phyloP scores from a whole-genome alignment of 2,113 vertebrate genomes.

The Empidonax traillii region DNA sequence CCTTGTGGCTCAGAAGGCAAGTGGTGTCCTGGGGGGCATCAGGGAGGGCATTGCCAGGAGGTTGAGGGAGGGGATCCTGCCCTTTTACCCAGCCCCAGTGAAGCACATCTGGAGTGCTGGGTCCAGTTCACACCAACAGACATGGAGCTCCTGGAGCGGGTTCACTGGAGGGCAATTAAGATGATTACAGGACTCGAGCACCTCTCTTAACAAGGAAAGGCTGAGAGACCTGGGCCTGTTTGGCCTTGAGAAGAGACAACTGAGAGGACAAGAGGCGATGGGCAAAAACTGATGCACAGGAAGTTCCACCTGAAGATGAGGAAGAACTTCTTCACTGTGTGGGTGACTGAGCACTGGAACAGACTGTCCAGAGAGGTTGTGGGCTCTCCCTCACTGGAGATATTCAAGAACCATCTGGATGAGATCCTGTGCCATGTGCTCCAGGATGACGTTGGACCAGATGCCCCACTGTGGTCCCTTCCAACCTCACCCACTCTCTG shows the following conservation, averaged over 20 bases:
- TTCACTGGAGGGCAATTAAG: background rate
- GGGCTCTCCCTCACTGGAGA: background rate
- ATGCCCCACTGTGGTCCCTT: background rate
- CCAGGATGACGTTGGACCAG: background rate
- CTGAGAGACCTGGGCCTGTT: background rate
- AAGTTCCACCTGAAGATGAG: background rate
- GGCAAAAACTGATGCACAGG: background rate
- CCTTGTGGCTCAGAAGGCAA: background rate
- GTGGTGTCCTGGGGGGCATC: too few relatives aligned
- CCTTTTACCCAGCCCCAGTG: background rate
- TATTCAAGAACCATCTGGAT: background rate
- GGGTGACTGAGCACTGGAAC: background rate
- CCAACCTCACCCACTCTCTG: background rate
- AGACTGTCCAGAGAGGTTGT: background rate
- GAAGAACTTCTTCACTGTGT: background rate
- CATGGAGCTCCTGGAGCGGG: background rate
- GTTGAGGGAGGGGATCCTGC: rapidly evolving
- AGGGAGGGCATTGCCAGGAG: background rate
- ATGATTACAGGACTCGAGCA: background rate
- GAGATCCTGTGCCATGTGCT: background rate
- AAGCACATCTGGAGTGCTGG: background rate
- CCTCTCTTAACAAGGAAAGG: background rate
- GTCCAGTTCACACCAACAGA: rapidly evolving
- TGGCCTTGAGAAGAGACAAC: background rate
- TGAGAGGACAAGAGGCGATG: background rate